Evolutionary conservation across 1,140 invertebrate species (phyloP).

Genomic region (Coptotermes formosanus): DNA sequence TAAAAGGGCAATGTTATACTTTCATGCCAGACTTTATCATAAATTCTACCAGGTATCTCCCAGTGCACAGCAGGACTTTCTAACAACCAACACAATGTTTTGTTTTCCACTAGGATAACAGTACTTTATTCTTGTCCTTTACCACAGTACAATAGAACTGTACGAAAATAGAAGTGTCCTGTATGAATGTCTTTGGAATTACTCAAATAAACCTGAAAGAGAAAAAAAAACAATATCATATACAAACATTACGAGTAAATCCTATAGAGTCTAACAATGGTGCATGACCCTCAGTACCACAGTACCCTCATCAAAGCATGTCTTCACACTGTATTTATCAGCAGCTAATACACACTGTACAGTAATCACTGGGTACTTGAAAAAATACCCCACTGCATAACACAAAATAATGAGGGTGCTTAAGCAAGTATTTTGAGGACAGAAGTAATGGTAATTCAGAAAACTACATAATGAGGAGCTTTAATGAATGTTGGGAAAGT

Average conservation of each 20-base stretch:
- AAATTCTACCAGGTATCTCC: too few relatives aligned
- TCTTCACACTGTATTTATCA: slow-evolving; percentile 51
- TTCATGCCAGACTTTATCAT: too few relatives aligned
- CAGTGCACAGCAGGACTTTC: too few relatives aligned
- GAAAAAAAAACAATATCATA: background rate
- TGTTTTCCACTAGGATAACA: background rate
- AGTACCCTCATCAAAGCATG: slow-evolving; percentile 33
- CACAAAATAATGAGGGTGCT: slow-evolving; percentile 29
- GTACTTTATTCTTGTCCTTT: background rate
- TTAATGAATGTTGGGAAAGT: too few relatives aligned
- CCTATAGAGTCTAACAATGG: background rate
- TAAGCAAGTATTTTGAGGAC: too few relatives aligned
- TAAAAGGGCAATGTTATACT: too few relatives aligned
- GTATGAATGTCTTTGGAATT: background rate
- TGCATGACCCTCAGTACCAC: background rate
- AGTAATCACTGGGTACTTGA: slow-evolving; percentile 46
- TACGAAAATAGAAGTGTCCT: background rate
- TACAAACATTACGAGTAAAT: background rate
- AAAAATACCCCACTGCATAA: too few relatives aligned
- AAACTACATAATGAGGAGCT: too few relatives aligned
- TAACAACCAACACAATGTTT: background rate
- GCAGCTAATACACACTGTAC: slow-evolving; percentile 56
- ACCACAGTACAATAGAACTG: slow-evolving; percentile 17
- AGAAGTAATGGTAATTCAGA: too few relatives aligned
- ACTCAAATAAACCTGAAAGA: background rate